Conservation (phyloP, 2,113 vertebrate species). For the Rutilus rutilus region DNA sequence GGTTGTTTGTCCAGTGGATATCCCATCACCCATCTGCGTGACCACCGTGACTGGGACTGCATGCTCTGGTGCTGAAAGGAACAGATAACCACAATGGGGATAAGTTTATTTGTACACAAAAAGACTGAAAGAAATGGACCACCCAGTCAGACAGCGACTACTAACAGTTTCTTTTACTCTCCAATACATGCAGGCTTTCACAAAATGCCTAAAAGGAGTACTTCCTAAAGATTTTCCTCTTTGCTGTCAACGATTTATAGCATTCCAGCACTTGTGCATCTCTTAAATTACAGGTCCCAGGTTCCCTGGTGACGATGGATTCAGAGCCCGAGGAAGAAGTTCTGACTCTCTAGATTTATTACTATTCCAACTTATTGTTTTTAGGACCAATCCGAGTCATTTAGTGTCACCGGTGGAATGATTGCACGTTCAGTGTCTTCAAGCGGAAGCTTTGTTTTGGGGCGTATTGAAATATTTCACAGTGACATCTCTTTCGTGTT, state of each 20-base stretch:
- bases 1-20: conserved; percentile 47
- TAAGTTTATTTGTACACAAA: conserved; percentile 85
- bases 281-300: conserved; percentile 81
- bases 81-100: conserved; percentile 75
- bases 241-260: conserved; percentile 77
- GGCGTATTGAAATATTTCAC: conserved; percentile 55
- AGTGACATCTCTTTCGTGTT: conserved; percentile 25
- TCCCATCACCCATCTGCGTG: conserved; percentile 34
- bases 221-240: conserved; percentile 53
- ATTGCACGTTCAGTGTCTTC: conserved; percentile 47
- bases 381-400: conserved; percentile 47
- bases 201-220: conserved; percentile 39
- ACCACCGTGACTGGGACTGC: conserved; percentile 53
- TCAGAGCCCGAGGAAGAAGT: conserved; percentile 64
- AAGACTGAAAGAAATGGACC: conserved; percentile 70
- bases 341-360: conserved; percentile 62
- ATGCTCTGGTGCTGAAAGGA: conserved; percentile 60
- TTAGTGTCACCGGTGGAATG: conserved; percentile 52
- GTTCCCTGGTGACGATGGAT: conserved; percentile 73
- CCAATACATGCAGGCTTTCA: conserved; percentile 44
- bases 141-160: conserved; percentile 79
- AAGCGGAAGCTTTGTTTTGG: conserved; percentile 36
- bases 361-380: conserved; percentile 41
- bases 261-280: conserved; percentile 70
- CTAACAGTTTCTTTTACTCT: conserved; percentile 60